A percentile compares a stretch with the other conserved stretches of the same genome.
Conservation (phyloP, 2,797 vertebrate genomes). For the Alcedo atthis region DNA sequence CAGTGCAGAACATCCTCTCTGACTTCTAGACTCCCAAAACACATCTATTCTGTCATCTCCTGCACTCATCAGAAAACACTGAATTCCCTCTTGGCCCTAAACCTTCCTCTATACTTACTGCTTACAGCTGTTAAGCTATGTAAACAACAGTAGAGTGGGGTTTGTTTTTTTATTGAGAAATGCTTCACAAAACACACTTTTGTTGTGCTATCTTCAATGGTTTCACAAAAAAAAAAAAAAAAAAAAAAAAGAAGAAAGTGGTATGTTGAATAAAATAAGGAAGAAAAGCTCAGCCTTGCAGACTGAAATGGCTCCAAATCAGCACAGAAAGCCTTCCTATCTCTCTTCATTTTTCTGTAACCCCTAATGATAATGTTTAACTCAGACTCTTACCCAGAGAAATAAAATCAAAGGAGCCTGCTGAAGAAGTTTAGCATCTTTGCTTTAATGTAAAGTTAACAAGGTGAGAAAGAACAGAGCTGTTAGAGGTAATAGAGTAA, state of each 20-base stretch:
- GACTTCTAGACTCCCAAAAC: background rate
- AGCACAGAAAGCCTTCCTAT: background rate
- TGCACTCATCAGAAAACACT: background rate
- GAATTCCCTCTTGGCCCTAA: background rate
- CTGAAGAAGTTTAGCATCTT: background rate
- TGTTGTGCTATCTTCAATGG: background rate
- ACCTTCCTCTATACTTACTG: background rate
- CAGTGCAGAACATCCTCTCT: background rate
- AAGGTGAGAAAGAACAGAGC: background rate
- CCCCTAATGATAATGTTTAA: background rate
- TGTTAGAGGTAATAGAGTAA: background rate
- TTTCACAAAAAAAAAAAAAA: background rate
- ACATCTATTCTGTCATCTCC: background rate
- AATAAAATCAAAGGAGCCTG: conserved; percentile 24
- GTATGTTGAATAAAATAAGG: background rate
- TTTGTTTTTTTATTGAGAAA: background rate
- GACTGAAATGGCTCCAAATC: background rate
- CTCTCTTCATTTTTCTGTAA: background rate
- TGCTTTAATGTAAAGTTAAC: background rate
- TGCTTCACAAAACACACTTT: background rate
- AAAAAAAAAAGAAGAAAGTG: background rate
- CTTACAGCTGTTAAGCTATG: background rate
- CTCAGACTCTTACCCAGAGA: background rate
- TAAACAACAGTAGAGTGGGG: accelerated
- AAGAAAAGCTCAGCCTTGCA: background rate